These are phyloP conservation scores for Agelaius tricolor DNA, from an alignment of 2,113 vertebrate genomes.

Conservation along the genomic window DNA sequence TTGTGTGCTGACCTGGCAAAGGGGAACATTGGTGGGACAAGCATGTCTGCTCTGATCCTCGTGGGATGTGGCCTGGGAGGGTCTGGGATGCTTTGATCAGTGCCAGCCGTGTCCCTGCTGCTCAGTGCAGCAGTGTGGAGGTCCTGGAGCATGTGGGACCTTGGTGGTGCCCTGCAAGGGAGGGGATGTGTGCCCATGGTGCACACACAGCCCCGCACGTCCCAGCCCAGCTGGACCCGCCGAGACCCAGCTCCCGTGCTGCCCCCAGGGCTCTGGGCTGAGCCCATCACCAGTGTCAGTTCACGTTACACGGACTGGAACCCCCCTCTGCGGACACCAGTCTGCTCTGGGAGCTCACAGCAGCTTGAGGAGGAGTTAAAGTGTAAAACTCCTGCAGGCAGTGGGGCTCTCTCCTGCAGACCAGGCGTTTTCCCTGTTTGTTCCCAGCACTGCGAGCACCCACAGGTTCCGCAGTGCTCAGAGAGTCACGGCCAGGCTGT, in stretches of 20 bases:
- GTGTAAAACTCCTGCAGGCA: not conserved
- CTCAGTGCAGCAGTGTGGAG: fast-evolving
- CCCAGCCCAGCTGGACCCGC: not conserved
- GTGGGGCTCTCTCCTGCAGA: not conserved
- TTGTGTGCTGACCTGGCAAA: fast-evolving
- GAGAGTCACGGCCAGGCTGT: fast-evolving
- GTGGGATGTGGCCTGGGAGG: fast-evolving
- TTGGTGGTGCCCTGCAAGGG: fast-evolving
- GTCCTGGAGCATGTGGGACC: fast-evolving
- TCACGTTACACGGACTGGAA: fast-evolving
- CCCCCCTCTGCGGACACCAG: not conserved
- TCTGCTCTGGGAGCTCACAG: not conserved
- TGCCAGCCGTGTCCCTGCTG: not conserved
- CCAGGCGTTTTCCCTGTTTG: fast-evolving
- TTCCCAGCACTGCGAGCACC: not conserved
- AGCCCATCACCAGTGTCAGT: not conserved
- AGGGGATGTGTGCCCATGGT: fast-evolving
- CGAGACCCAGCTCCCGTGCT: not conserved
- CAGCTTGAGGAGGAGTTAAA: not conserved
- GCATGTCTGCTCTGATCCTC: fast-evolving
- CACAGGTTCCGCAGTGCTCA: not conserved
- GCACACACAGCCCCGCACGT: not conserved
- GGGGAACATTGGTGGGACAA: fast-evolving
- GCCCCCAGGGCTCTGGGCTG: not conserved
- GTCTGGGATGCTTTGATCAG: fast-evolving